Percentiles rank a stretch among this genome's conserved stretches.
Evolutionary conservation across 2,797 vertebrate genomes (phyloP).

Genomic region (Scolopax bukidnonensis): DNA sequence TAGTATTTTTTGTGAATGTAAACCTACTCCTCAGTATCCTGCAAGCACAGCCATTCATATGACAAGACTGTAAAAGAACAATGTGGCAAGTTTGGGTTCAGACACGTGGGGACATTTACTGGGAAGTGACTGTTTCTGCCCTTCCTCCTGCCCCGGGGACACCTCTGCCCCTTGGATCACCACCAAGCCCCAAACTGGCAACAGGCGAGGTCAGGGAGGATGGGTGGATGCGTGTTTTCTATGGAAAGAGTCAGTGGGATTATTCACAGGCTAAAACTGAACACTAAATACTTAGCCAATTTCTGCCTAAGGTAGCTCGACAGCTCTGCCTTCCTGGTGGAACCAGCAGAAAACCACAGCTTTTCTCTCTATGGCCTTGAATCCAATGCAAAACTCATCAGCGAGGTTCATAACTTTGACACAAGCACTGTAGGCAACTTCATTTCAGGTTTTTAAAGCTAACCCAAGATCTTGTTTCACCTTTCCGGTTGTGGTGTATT

Average conservation of each 20-base stretch:
- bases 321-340: not conserved
- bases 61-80: not conserved
- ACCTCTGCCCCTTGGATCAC: not conserved
- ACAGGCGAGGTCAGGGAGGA: too few relatives aligned
- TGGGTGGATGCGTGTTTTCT: not conserved
- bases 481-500: not conserved
- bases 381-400: not conserved
- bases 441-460: not conserved
- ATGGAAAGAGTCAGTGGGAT: not conserved
- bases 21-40: not conserved
- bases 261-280: not conserved
- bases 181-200: not conserved
- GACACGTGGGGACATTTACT: not conserved
- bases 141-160: rapidly evolving
- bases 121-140: not conserved
- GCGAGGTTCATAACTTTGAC: not conserved
- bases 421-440: not conserved
- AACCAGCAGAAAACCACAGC: not conserved
- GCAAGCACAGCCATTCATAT: not conserved
- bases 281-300: not conserved
- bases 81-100: not conserved
- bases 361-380: not conserved
- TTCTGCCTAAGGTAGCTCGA: not conserved
- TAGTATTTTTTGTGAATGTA: not conserved
- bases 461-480: not conserved